Evolutionary conservation across 2,888 invertebrate species (phyloP), one percentile per base, ranked within the genome.

Genomic region (Muscina levida): DNA sequence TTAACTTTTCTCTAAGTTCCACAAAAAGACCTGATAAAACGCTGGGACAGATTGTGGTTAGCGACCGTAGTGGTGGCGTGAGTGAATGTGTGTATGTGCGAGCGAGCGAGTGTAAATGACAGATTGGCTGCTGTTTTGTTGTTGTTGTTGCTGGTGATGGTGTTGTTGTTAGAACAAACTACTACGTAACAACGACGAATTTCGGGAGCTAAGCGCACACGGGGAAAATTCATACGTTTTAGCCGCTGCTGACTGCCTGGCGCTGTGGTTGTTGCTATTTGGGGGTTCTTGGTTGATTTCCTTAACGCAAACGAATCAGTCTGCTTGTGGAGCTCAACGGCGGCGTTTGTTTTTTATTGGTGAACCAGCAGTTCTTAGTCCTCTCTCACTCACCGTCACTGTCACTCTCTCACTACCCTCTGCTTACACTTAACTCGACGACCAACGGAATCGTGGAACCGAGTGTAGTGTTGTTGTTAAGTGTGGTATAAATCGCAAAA

Each of bases 321-420:
- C 65, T 77, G 79, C 53, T 79, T 79, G 72, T 77, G 80, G 80
- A 80, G 80, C 77, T 80, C 77, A 80, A 73, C 77, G 68, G 77
- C 68, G 62, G 70, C 77, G 79, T 75, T 79, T 79, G 79, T 11
- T 78, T 11, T 78, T 68, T 31, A 31, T 31, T 31, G 15, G 53
- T 26, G 48, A 53, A 53, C 66, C 71, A 72, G 42, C 68, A 39
- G 26, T 53, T 39, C 51, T 65, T 46, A 68, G 46, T 67, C 67
- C 72, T 72, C 72, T 76, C 26, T 67, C 19, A 17, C 17, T 46
- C 5, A 46, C 46, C 4, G 17, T 48, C 48, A 17, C 48, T 48
- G 48, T 46, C n/a, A 46, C 46, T 17, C 48, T 48, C 48, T 48
- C 48, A 15, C 5, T 17, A 15, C 19, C 19, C 15, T 46, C 15